Conservation (phyloP, 2,113 vertebrate species). For the Lasiurus borealis region DNA sequence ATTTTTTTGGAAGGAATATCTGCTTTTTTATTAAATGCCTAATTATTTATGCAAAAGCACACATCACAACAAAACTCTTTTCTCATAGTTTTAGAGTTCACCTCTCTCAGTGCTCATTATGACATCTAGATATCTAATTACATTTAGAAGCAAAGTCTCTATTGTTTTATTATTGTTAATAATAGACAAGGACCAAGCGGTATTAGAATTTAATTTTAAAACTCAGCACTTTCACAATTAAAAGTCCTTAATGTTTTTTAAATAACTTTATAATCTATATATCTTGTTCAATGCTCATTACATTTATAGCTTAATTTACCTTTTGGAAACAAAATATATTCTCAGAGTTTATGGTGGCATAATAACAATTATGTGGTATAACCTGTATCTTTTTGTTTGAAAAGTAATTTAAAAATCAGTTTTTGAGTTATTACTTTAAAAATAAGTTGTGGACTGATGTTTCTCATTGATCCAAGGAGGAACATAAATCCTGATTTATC, state of each 20-base stretch:
- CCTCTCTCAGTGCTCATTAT: constrained; percentile 3
- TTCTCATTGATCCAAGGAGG: neutral
- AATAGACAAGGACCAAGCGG: neutral
- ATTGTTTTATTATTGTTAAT: constrained; percentile 33
- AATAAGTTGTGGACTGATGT: neutral
- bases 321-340: neutral
- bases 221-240: neutral
- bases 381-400: neutral
- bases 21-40: neutral
- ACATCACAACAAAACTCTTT: neutral
- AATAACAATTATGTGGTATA: neutral
- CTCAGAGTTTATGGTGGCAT: neutral
- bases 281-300: neutral
- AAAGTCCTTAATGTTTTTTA: neutral
- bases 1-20: neutral
- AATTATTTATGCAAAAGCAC: neutral
- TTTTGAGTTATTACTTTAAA: constrained; percentile 23
- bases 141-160: constrained; percentile 32
- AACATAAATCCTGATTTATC: neutral
- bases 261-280: neutral
- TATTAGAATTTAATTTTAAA: neutral
- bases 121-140: neutral
- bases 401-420: constrained; percentile 41
- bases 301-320: neutral
- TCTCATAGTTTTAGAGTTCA: constrained; percentile 27